Base-by-base conservation (phyloP, 23 tunicate species). In the Aplidium turbinatum region DNA sequence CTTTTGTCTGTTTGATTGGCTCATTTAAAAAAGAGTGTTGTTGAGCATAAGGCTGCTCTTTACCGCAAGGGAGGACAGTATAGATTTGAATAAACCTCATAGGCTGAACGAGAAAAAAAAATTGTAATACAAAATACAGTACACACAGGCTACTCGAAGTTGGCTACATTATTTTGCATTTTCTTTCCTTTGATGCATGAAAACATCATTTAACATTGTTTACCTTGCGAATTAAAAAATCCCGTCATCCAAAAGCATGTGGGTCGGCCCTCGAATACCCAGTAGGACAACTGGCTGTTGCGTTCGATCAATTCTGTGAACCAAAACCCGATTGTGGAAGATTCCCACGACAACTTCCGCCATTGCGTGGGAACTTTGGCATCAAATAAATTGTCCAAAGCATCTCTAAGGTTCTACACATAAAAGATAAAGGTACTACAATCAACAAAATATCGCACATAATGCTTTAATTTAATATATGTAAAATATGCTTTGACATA, bases 201-300 rank as follows among this genome's bases (percentile, higher is more conserved):
- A n/a, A n/a, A n/a, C n/a, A n/a, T n/a, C n/a, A n/a, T n/a, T n/a
- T n/a, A n/a, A n/a, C n/a, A n/a, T n/a, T n/a, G n/a, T n/a, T 22
- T 29, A 85, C 93, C 99, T 82, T 94, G 99, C 13, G 82, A 78
- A 68, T 94, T 94, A 77, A 94, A 94, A 75, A 94, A 94, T 58
- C 99, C 99, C 42, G 99, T 94, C 99, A 94, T 94, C 99, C 99
- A 94, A 69, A 94, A 94, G 75, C 94, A 94, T 16, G 64, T 78
- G 4, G 99, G 99, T 60, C 99, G 62, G 45, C 85, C 87, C 4
- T 94, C 99, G 56, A 87, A 94, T 35, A 87, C 72, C 99, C 99
- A 94, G 24, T 65, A 28, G 2, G 89, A 78, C 29, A 94, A 73
- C 66, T 94, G 99, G 33, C 84, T 72, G 74, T 94, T 87, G 1